A percentile compares a stretch with the other conserved stretches of the same genome.
Conservation (phyloP, 2,797 vertebrate genomes). For the Lutjanus campechanus region DNA sequence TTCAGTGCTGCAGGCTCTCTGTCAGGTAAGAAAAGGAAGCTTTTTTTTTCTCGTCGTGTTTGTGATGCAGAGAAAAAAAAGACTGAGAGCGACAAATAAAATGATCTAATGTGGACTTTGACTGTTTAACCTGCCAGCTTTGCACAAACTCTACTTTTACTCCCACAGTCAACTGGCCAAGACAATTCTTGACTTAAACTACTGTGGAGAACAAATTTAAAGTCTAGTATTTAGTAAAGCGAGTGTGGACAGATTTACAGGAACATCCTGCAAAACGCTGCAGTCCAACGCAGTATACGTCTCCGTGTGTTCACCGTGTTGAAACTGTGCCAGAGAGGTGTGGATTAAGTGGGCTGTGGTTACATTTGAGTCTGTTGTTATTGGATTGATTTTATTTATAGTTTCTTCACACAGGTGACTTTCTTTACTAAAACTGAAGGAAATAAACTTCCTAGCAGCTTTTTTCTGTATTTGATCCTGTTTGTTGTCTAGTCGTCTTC, state of each 20-base stretch:
- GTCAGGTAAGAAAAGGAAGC: slow-evolving; percentile 50
- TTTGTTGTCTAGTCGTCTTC: not conserved
- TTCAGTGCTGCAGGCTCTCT: not conserved
- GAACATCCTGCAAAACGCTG: not conserved
- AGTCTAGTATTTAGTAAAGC: not conserved
- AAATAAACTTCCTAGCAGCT: not conserved
- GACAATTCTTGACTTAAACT: not conserved
- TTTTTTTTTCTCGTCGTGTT: not conserved
- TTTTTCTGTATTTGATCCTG: not conserved
- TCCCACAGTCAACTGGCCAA: too few species aligned
- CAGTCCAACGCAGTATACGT: not conserved
- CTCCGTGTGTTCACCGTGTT: not conserved
- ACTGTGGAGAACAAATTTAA: not conserved
- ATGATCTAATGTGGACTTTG: slow-evolving; percentile 60
- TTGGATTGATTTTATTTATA: too few species aligned
- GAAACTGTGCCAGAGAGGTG: not conserved
- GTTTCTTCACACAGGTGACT: not conserved
- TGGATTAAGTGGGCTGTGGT: too few species aligned
- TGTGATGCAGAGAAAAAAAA: not conserved
- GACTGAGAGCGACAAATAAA: slow-evolving; percentile 14
- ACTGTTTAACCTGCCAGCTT: slow-evolving; percentile 9
- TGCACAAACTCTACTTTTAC: not conserved
- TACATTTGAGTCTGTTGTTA: too few species aligned
- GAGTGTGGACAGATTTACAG: not conserved
- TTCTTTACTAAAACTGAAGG: not conserved